Base-by-base conservation (phyloP, 2,888 invertebrate species). In the Thyatira batis region DNA sequence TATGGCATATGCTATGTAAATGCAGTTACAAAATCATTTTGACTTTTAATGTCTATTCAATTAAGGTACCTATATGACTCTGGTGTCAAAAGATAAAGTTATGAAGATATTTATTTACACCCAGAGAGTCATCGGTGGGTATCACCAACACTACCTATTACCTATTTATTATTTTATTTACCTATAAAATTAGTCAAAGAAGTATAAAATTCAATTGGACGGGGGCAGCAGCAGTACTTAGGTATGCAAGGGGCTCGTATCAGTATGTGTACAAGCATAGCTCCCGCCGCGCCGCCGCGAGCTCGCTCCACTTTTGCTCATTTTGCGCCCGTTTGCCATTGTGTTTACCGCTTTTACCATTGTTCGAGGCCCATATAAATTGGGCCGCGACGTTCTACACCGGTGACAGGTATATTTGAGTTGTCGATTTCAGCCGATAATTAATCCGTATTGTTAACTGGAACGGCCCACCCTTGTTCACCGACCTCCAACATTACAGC, bases 351-450 rank as follows among this genome's bases (percentile, higher is more conserved):
- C 87, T 78, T 83, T 89, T 86, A 89, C 91, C 92, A 90, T 92
- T 92, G 92, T 92, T 89, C 87, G 69, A 69, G 72, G 76, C 71
- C 85, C 83, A 82, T 89, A 92, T 92, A 92, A 92, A 91, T 92
- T 89, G 88, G 86, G 70, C 77, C 78, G 80, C 85, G 83, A 83
- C 87, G 83, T 84, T 82, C 80, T 83, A 79, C 86, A 83, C 69
- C 80, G 78, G 80, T 88, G 92, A 91, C 92, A 92, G 92, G 90
- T 91, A 91, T 91, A 91, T 92, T 91, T 90, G 90, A 91, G 83
- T 89, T 84, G 84, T 82, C 89, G 88, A 85, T 87, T 91, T 90
- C 80, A 80, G 80, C 80, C 87, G 89, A 90, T 92, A 92, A 92
- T 92, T 91, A 92, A 90, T 92, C 92, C 85, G 87, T 88, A 87